Evolutionary conservation across 2,888 invertebrate species (phyloP).

Genomic region (Caenorhabditis sinica): DNA sequence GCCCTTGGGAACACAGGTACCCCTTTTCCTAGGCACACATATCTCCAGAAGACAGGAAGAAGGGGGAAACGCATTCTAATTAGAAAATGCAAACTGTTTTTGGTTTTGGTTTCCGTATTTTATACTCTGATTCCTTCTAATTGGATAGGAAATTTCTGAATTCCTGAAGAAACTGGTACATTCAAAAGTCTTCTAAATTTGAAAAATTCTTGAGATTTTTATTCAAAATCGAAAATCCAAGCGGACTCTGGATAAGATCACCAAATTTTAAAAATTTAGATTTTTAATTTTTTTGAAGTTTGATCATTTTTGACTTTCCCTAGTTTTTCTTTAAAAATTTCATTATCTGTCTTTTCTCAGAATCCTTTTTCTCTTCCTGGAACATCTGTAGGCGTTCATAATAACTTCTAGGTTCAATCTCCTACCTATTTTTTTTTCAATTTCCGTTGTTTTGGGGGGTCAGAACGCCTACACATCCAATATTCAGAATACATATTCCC

Average conservation of each 20-base stretch:
- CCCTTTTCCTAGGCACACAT: not conserved
- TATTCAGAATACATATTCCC: not conserved
- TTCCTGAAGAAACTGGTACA: not conserved
- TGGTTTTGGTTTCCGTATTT: not conserved
- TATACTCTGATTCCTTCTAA: not conserved
- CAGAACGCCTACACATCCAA: not conserved
- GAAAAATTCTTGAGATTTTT: not conserved
- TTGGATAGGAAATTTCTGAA: not conserved
- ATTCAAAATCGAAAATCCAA: not conserved
- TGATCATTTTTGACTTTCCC: not conserved
- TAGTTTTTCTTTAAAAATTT: no score
- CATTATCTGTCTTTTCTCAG: not conserved
- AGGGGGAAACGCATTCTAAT: not conserved
- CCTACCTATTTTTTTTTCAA: not conserved
- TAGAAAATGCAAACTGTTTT: slow-evolving; percentile 12
- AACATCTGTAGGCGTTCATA: no score
- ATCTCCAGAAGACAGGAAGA: no score
- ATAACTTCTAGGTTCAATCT: not conserved
- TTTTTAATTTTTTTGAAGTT: no score
- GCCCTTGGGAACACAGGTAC: not conserved
- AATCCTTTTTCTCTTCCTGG: not conserved
- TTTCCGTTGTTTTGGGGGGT: not conserved
- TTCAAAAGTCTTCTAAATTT: not conserved
- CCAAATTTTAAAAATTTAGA: no score
- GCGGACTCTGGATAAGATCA: no score